These are phyloP conservation scores for Neomonachus schauinslandi DNA, from an alignment of 2,113 vertebrate species.

Conservation along the genomic window DNA sequence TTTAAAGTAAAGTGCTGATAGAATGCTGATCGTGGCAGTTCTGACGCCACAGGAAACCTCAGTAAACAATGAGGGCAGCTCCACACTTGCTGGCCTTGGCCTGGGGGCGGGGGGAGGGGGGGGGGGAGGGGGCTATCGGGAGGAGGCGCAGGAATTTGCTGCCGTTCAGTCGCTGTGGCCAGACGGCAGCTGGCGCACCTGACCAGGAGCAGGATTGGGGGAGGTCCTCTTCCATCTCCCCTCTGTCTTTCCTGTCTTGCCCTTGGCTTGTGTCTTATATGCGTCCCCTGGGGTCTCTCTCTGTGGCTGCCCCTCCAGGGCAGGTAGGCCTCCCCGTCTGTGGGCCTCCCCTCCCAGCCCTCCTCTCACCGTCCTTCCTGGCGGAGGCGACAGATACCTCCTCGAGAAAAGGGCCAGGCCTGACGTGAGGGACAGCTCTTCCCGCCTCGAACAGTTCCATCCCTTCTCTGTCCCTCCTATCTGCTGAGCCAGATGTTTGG, in stretches of 20 bases:
- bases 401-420: neutral
- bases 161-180: neutral
- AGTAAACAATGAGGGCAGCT: neutral
- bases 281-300: neutral
- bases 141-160: neutral
- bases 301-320: neutral
- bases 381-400: neutral
- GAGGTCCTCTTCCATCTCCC: neutral
- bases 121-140: fast-evolving
- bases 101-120: no score
- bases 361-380: neutral
- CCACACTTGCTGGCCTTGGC: neutral
- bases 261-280: neutral
- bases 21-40: neutral
- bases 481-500: slow-evolving; percentile 66
- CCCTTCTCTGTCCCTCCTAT: slow-evolving; percentile 46
- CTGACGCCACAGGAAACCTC: neutral
- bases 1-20: neutral
- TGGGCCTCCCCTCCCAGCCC: neutral
- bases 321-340: neutral
- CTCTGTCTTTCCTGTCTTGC: neutral
- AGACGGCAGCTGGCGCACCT: neutral
- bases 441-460: neutral
- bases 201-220: neutral
- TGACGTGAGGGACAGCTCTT: neutral